A percentile compares a stretch with the other conserved stretches of the same genome.
Conservation (phyloP, 1,140 invertebrate genomes). For the Batillaria attramentaria region DNA sequence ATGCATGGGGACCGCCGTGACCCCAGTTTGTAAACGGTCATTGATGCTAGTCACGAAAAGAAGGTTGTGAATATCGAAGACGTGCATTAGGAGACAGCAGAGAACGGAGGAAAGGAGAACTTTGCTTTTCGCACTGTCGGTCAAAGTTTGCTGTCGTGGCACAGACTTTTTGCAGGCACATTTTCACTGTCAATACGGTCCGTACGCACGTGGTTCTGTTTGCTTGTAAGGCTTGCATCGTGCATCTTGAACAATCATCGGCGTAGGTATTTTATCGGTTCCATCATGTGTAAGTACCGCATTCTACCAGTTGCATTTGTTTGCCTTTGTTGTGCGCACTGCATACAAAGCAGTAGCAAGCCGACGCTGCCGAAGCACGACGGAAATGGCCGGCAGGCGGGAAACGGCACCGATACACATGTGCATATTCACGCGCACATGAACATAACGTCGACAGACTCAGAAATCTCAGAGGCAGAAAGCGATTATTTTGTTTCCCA, state of each 20-base stretch:
- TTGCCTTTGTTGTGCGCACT: neutral
- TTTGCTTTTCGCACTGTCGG: neutral
- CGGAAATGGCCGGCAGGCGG: neutral
- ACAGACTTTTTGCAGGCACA: too few species aligned
- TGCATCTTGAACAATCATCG: too few species aligned
- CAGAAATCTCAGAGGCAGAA: neutral
- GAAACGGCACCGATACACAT: neutral
- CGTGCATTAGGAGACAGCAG: neutral
- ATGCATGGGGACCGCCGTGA: neutral
- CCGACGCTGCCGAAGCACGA: neutral
- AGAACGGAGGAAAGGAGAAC: neutral
- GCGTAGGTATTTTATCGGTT: neutral
- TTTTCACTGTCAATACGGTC: too few species aligned
- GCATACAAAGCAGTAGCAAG: neutral
- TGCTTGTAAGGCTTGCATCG: too few species aligned
- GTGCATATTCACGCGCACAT: slow-evolving; percentile 6
- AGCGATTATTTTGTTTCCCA: slow-evolving; percentile 7
- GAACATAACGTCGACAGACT: neutral
- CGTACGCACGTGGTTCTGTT: too few species aligned
- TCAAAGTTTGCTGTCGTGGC: neutral
- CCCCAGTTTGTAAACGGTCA: neutral
- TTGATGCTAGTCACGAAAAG: neutral
- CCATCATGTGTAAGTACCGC: neutral
- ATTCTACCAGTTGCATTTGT: neutral
- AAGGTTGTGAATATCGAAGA: neutral